Base-by-base conservation (phyloP, 53 echinoderm and acorn worm genomes). In the Paracentrotus lividus region DNA sequence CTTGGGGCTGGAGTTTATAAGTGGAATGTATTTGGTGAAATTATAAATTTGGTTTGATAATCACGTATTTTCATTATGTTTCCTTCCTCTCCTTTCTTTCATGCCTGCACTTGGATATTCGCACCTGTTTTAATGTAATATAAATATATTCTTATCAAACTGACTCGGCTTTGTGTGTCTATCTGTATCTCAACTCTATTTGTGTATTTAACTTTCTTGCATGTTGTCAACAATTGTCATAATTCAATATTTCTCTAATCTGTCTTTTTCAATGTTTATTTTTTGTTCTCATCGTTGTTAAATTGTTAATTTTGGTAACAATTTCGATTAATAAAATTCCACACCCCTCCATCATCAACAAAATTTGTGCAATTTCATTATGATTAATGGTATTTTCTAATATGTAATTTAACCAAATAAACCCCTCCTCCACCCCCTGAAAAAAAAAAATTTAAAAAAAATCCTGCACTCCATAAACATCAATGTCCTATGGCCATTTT, bases 111-210 rank as follows among this genome's bases (percentile, higher is more conserved):
- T 33, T 54, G 86, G 86, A 86, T 54, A 47, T 1, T 44, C 26
- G 81, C 81, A 78, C 81, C 26, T 45, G 26, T 78, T 78, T 23
- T 78, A 24, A 78, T 78, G 81, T 78, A 44, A 78, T 78, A 78
- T 78, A 14, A 75, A 43, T 78, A 45, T 78, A 43, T 43, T 78
- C 44, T 78, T n/a, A n/a, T n/a, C n/a, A 78, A 78, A 78, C 47
- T 78, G 43, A 78, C 81, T 44, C 0, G 7, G 12, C 47, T 47
- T 14, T 20, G 42, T 36, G 8, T 32, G 69, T 69, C 4, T 77
- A 13, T 44, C 34, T 77, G 77, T 77, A 8, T 18, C 24, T 44
- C 21, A 42, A 23, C 5, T 9, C 31, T 72, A 8, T 32, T 10
- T 77, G 3, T 77, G 77, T 77, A 67, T 32, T 9, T 32, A 1